Percentiles rank a stretch among this genome's conserved stretches.
Evolutionary conservation across 1,140 invertebrate genomes (phyloP).

Genomic region (Marisa cornuarietis): DNA sequence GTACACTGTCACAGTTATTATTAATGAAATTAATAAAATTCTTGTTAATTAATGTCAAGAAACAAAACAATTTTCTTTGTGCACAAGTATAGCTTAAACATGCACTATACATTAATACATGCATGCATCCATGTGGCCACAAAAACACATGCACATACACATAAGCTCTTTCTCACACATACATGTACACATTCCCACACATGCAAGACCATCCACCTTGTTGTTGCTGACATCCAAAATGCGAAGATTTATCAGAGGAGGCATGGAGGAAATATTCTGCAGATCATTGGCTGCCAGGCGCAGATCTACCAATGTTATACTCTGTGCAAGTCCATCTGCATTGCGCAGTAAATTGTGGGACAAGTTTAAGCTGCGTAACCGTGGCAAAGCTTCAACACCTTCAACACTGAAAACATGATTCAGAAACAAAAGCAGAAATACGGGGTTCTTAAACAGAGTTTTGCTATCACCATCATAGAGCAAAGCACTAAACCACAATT

Average conservation of each 20-base stretch:
- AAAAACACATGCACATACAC: too few relatives aligned
- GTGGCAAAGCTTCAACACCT: slow-evolving; percentile 52
- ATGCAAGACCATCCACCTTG: slow-evolving; percentile 37
- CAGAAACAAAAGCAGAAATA: neutral
- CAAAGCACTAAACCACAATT: neutral
- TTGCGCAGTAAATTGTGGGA: slow-evolving; percentile 56
- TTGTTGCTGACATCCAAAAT: slow-evolving; percentile 59
- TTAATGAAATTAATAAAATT: too few relatives aligned
- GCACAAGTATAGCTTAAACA: too few relatives aligned
- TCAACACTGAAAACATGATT: slow-evolving; percentile 44
- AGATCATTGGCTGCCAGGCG: slow-evolving; percentile 61
- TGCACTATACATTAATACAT: too few relatives aligned
- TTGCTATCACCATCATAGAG: neutral
- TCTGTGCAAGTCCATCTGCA: slow-evolving; percentile 45
- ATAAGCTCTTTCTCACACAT: too few relatives aligned
- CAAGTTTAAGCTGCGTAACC: slow-evolving; percentile 52
- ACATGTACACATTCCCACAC: too few relatives aligned
- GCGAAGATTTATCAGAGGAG: slow-evolving; percentile 51
- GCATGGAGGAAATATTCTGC: slow-evolving; percentile 51
- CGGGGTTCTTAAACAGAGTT: slow-evolving; percentile 6
- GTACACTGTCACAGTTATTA: too few relatives aligned
- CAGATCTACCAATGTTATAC: slow-evolving; percentile 46
- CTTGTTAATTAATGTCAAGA: too few relatives aligned
- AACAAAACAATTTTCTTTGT: too few relatives aligned
- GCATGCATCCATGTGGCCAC: too few relatives aligned